Evolutionary conservation across 2,888 invertebrate genomes (phyloP), one percentile per base, ranked within the genome.

Genomic region (Drosophila stalkeri): DNA sequence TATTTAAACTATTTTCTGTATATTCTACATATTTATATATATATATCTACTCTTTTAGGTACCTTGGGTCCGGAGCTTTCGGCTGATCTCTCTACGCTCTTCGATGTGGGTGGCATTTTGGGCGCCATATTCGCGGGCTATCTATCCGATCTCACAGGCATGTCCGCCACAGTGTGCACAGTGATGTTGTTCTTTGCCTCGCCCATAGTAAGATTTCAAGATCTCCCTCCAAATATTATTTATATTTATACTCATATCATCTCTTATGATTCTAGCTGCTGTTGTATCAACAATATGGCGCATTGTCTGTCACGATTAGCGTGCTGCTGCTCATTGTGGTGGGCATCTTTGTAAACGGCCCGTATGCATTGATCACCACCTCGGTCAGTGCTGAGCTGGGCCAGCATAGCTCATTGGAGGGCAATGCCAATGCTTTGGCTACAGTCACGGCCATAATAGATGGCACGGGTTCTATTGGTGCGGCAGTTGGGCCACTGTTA

Each of bases 371-470:
- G 61, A 99, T 99, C 90, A 99, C 99, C 4, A 99, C 99, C 0
- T 98, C 98, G 0, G 99, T 99, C 43, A 97, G 98, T 63, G 98
- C 99, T 0, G 99, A 99, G 91, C 94, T 99, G 8, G 94, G 99
- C 18, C 97, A 97, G 0, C 98, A 98, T 94, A 95, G 96, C 77
- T 96, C 96, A 72, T 94, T 99, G 63, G 95, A 96, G 60, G 97
- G 97, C 3, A 97, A 97, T 93, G 94, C 97, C 0, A 97, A 96
- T 91, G 99, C 99, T 7, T 93, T 99, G 69, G 98, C 99, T 9
- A 99, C 99, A 0, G 99, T 99, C n/a, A 98, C 99, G 0, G 98
- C 99, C 27, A 98, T 99, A 84, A 99, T 99, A 52, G 99, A 99
- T 93, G 99, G 99, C 52, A 99, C 99, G 0, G 99, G 99, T 9